phyloP scores from a whole-genome alignment of 2,797 vertebrate genomes.

The Poeciliopsis gracilis region DNA sequence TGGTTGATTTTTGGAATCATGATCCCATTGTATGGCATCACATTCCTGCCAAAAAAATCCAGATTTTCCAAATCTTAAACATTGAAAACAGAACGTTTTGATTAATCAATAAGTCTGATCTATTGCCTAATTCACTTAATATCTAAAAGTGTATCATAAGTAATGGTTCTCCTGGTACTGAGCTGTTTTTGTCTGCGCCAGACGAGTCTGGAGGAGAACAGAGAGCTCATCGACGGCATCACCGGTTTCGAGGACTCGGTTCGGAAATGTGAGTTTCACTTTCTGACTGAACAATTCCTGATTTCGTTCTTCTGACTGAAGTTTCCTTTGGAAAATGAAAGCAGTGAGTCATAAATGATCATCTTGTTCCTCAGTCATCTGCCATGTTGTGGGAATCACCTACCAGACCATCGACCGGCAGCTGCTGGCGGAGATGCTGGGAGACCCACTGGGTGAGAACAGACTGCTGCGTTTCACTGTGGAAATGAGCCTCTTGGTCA shows the following conservation, averaged over 20 bases:
- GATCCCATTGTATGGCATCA: too few relatives aligned
- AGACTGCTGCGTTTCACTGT: background rate
- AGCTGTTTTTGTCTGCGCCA: slow-evolving; percentile 44
- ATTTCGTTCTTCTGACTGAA: background rate
- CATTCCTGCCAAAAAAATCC: too few relatives aligned
- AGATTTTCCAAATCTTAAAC: too few relatives aligned
- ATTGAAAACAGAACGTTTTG: too few relatives aligned
- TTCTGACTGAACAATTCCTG: background rate
- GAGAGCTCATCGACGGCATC: slow-evolving; percentile 91
- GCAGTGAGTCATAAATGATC: background rate
- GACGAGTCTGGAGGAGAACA: slow-evolving; percentile 91
- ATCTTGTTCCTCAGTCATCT: slow-evolving; percentile 84
- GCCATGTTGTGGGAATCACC: slow-evolving; percentile 93
- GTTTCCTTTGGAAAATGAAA: background rate
- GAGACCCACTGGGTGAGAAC: slow-evolving; percentile 86
- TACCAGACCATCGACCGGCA: slow-evolving; percentile 93
- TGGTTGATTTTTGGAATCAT: too few relatives aligned
- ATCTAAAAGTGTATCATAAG: too few relatives aligned
- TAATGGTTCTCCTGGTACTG: background rate
- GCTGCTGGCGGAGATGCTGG: slow-evolving; percentile 91
- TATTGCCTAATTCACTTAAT: too few relatives aligned
- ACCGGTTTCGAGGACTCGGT: slow-evolving; percentile 93
- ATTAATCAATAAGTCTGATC: too few relatives aligned
- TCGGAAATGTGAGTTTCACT: slow-evolving; percentile 87
- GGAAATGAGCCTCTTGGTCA: background rate